Evolutionary conservation across 2,797 vertebrate genomes (phyloP).

Genomic region (Sciurus vulgaris): DNA sequence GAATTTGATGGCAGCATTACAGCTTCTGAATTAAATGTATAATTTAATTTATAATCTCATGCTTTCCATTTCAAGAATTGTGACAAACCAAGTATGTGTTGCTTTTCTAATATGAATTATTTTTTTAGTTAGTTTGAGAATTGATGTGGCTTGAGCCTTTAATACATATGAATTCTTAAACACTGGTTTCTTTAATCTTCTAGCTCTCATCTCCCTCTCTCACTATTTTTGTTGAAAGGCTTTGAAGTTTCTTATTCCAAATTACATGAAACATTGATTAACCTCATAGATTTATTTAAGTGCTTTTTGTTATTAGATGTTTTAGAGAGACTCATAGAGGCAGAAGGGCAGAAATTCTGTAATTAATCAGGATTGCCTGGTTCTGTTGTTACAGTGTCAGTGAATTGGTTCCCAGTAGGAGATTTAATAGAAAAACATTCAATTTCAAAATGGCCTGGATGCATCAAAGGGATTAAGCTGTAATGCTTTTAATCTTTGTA

Average conservation of each 20-base stretch:
- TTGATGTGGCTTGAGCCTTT: constrained; percentile 36
- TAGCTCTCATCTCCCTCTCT: not conserved
- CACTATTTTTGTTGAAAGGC: constrained; percentile 63
- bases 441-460: constrained; percentile 85
- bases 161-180: constrained; percentile 67
- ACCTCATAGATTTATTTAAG: constrained; percentile 71
- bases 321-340: constrained; percentile 68
- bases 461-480: constrained; percentile 84
- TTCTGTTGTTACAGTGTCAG: constrained; percentile 67
- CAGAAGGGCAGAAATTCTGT: constrained; percentile 79
- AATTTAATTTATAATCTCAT: constrained; percentile 71
- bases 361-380: constrained; percentile 83
- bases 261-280: constrained; percentile 79
- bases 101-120: constrained; percentile 66
- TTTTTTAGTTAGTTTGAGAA: constrained; percentile 66
- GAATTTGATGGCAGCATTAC: constrained; percentile 49
- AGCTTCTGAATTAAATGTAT: constrained; percentile 51
- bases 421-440: constrained; percentile 86
- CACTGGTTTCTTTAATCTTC: constrained; percentile 4
- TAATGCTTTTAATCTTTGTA: constrained; percentile 86
- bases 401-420: constrained; percentile 83
- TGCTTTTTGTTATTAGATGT: constrained; percentile 81
- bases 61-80: constrained; percentile 61
- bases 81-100: not conserved
- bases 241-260: constrained; percentile 80